Evolutionary conservation across 2,797 vertebrate genomes (phyloP).

Genomic region (Lithobates pipiens): DNA sequence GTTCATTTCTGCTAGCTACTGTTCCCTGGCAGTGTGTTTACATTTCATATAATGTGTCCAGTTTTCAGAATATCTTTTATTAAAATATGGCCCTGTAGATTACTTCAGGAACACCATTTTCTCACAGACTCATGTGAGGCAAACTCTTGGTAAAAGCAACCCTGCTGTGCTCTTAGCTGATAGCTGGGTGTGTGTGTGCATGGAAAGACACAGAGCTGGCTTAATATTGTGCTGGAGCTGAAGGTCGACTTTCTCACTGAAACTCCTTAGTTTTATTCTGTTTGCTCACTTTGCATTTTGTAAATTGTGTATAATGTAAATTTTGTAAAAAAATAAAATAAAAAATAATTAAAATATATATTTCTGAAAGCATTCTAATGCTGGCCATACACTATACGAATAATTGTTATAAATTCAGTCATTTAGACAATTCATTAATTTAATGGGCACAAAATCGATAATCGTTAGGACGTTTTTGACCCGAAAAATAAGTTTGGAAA

Average conservation of each 20-base stretch:
- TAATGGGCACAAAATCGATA: no score
- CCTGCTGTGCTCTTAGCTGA: slow-evolving; percentile 31
- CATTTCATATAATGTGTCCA: slow-evolving; percentile 17
- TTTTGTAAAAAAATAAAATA: no score
- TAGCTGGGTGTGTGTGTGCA: background rate
- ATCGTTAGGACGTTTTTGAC: no score
- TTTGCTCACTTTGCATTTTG: no score
- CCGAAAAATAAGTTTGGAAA: no score
- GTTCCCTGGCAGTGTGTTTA: slow-evolving; percentile 15
- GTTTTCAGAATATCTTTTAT: slow-evolving; percentile 35
- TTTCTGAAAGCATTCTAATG: no score
- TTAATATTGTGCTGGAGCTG: slow-evolving; percentile 21
- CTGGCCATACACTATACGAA: no score
- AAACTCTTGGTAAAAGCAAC: slow-evolving; percentile 28
- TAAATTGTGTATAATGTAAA: no score
- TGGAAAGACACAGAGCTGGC: background rate
- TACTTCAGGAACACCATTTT: slow-evolving; percentile 2
- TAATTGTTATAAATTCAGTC: no score
- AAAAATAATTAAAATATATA: no score
- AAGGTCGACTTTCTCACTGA: slow-evolving; percentile 18
- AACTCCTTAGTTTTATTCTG: background rate
- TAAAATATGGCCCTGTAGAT: slow-evolving; percentile 4
- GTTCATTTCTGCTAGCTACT: slow-evolving; percentile 30
- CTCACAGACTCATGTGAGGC: background rate
- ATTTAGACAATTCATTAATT: no score